phyloP scores from a whole-genome alignment of 2,888 invertebrate genomes.

The Dicyrtoma fusca region DNA sequence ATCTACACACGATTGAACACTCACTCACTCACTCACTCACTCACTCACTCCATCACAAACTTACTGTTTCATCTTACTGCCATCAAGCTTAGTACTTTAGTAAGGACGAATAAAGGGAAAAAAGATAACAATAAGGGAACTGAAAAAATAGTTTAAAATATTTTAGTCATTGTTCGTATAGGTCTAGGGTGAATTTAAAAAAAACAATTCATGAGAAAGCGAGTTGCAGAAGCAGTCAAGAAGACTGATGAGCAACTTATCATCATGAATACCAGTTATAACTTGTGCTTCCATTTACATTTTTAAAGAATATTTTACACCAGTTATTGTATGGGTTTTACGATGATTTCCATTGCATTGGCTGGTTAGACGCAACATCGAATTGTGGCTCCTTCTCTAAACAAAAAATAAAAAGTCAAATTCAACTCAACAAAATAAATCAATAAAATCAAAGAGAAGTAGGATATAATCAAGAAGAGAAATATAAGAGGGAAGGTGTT shows the following conservation, averaged over 20 bases:
- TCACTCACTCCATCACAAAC: background rate
- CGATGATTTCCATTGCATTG: background rate
- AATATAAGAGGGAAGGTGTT: too few species aligned
- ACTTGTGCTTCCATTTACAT: slow-evolving; percentile 25
- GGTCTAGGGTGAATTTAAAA: too few species aligned
- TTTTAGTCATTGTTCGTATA: too few species aligned
- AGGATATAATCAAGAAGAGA: too few species aligned
- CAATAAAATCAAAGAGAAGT: too few species aligned
- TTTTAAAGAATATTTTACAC: slow-evolving; percentile 2
- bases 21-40: too few species aligned
- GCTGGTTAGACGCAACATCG: slow-evolving; percentile 1
- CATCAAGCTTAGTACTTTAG: background rate
- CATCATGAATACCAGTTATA: background rate
- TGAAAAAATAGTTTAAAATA: too few species aligned
- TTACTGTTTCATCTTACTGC: slow-evolving; percentile 19
- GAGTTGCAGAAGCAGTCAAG: slow-evolving; percentile 6
- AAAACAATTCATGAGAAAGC: background rate
- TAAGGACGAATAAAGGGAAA: too few species aligned
- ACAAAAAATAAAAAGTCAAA: background rate
- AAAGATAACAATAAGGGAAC: too few species aligned
- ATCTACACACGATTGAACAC: background rate
- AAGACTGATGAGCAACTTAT: background rate
- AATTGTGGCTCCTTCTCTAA: slow-evolving; percentile 21
- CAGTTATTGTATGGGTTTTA: slow-evolving; percentile 4
- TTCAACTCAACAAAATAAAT: background rate